Percentiles rank a stretch among this genome's conserved stretches.
Conservation (phyloP, 2,888 invertebrate genomes). For the Lutraria lutraria region DNA sequence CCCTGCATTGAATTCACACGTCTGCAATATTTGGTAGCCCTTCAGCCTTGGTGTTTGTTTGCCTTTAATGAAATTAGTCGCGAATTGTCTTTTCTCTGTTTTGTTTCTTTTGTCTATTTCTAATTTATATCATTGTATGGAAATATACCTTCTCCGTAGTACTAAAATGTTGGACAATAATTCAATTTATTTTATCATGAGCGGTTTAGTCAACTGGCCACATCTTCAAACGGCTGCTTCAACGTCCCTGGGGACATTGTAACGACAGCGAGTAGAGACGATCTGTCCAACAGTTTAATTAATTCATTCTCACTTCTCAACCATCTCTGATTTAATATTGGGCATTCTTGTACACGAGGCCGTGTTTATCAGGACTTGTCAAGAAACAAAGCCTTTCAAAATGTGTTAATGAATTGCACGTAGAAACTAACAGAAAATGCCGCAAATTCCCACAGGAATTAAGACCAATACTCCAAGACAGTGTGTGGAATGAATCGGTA, state of each 20-base stretch:
- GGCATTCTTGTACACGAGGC: slow-evolving; percentile 2
- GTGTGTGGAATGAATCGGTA: neutral
- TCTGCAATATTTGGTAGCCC: too few species aligned
- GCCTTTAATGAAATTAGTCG: too few species aligned
- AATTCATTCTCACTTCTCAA: neutral
- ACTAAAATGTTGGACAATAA: neutral
- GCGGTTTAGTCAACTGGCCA: slow-evolving; percentile 2
- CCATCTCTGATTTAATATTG: slow-evolving; percentile 6
- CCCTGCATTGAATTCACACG: too few species aligned
- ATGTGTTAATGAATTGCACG: slow-evolving; percentile 10
- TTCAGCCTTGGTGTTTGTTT: too few species aligned
- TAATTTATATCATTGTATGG: neutral
- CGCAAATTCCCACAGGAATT: neutral
- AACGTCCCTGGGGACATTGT: neutral
- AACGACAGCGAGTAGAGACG: neutral
- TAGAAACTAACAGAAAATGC: neutral
- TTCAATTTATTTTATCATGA: neutral
- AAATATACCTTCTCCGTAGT: neutral
- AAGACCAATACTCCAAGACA: slow-evolving; percentile 1
- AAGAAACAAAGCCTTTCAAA: neutral
- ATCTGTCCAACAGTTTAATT: slow-evolving; percentile 9
- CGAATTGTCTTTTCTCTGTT: too few species aligned
- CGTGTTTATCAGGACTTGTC: neutral
- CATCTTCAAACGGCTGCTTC: neutral
- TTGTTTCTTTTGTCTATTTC: too few species aligned